A percentile compares a stretch with the other conserved stretches of the same genome.
Conservation (phyloP, 2,888 invertebrate species). For the Slavum lentiscoides region DNA sequence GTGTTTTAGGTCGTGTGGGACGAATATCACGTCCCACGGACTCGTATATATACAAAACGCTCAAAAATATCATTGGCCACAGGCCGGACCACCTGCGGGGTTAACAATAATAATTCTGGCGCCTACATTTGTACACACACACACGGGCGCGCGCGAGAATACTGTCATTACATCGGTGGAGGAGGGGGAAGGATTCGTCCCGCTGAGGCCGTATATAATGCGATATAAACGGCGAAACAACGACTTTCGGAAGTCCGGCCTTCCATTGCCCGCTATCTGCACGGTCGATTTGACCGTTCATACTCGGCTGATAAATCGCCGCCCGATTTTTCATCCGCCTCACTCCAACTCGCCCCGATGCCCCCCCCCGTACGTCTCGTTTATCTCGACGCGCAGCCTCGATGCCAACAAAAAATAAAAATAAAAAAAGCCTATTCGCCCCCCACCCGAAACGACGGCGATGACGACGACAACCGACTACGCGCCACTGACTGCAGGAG, state of each 20-base stretch:
- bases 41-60: too few species aligned
- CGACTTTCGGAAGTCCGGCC: constrained; percentile 51
- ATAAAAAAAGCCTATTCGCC: neutral
- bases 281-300: constrained; percentile 51
- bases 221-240: constrained; percentile 51
- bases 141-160: neutral
- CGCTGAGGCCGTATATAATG: constrained; percentile 30
- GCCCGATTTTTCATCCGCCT: constrained; percentile 39
- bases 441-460: neutral
- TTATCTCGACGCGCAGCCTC: too few species aligned
- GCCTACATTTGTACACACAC: too few species aligned
- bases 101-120: too few species aligned
- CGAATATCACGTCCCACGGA: too few species aligned
- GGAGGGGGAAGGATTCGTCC: constrained; percentile 24
- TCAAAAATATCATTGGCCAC: too few species aligned
- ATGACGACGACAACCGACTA: neutral
- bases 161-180: constrained; percentile 41
- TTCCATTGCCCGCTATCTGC: constrained; percentile 36
- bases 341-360: neutral
- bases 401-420: too few species aligned
- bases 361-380: neutral
- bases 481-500: too few species aligned
- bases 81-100: too few species aligned
- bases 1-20: too few species aligned
- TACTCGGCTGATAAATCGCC: constrained; percentile 33